A percentile compares a stretch with the other conserved stretches of the same genome.
Evolutionary conservation across 2,888 invertebrate species (phyloP).

Genomic region (Stratiomys singularior): DNA sequence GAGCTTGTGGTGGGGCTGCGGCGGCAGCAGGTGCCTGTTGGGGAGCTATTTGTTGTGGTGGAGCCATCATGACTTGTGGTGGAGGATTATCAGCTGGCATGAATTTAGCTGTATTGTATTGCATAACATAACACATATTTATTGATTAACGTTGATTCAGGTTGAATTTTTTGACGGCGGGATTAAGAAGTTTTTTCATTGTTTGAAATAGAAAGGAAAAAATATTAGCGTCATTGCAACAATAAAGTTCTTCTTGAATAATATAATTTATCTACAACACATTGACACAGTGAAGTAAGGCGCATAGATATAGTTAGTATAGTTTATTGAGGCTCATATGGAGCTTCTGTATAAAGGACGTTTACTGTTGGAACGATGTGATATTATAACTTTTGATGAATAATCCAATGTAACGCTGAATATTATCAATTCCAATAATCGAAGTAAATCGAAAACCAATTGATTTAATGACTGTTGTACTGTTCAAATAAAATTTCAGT

Average conservation of each 20-base stretch:
- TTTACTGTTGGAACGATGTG: not conserved
- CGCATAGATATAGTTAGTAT: conserved; percentile 22
- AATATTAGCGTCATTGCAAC: conserved; percentile 16
- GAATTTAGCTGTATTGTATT: conserved; percentile 49
- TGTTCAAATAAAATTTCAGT: no score
- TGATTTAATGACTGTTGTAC: no score
- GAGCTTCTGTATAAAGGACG: not conserved
- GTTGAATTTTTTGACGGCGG: not conserved
- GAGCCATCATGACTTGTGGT: conserved; percentile 62
- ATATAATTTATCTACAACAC: conserved; percentile 50
- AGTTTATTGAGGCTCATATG: not conserved
- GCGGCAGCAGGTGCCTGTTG: conserved; percentile 66
- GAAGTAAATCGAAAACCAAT: no score
- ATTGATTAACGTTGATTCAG: not conserved
- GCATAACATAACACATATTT: not conserved
- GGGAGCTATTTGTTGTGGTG: conserved; percentile 55
- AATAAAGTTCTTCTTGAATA: not conserved
- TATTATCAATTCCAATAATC: no score
- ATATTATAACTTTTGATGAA: no score
- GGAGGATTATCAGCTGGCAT: conserved; percentile 55
- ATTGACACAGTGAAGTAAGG: conserved; percentile 50
- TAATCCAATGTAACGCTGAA: no score
- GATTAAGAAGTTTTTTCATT: not conserved
- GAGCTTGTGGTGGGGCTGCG: conserved; percentile 67
- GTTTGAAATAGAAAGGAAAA: conserved; percentile 23